Conservation (phyloP, 2,113 vertebrate species). For the Danio rerio region GRCz12tu NC_133193.1:14008001-14008500, state of each 20-base stretch:
- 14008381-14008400: not conserved
- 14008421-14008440: not conserved
- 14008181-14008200: slow-evolving; percentile 39
- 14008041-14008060: not conserved
- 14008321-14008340: not conserved
- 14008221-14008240: slow-evolving; percentile 61
- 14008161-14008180: not conserved
- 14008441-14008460: not conserved
- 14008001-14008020: not conserved
- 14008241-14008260: slow-evolving; percentile 29
- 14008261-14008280: not conserved
- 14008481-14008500: not conserved
- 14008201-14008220: slow-evolving; percentile 70
- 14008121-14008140: not conserved
- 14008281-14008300: not conserved
- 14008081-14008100: slow-evolving; percentile 16
- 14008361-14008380: slow-evolving; percentile 12
- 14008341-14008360: not conserved
- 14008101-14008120: not conserved
- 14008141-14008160: not conserved
- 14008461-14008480: not conserved
- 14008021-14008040: not conserved
- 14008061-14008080: slow-evolving; percentile 1
- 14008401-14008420: not conserved
- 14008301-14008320: not conserved